phyloP scores from a whole-genome alignment of 2,888 invertebrate genomes.

The Ectropis crepuscularia region DNA sequence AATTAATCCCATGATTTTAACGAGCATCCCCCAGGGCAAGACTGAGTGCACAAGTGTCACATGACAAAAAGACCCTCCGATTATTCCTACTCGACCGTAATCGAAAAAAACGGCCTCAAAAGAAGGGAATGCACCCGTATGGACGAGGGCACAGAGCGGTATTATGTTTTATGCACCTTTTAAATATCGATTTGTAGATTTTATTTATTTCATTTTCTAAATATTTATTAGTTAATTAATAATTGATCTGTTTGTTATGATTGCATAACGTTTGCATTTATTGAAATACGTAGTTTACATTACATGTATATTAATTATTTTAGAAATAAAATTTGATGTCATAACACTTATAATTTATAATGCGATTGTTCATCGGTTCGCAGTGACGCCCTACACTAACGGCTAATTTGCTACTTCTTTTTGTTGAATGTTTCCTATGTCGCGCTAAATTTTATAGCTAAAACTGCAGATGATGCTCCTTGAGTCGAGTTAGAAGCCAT shows the following conservation, averaged over 20 bases:
- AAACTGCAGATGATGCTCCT: slow-evolving; percentile 24
- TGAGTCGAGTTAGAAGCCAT: slow-evolving; percentile 40
- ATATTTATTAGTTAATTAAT: too few relatives aligned
- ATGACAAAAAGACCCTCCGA: slow-evolving; percentile 80
- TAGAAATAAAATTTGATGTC: too few relatives aligned
- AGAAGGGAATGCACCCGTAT: slow-evolving; percentile 73
- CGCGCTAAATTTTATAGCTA: slow-evolving; percentile 11
- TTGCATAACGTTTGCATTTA: too few relatives aligned
- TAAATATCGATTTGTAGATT: background rate
- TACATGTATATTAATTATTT: too few relatives aligned
- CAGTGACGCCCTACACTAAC: too few relatives aligned
- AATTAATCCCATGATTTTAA: slow-evolving; percentile 73
- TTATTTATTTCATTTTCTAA: too few relatives aligned
- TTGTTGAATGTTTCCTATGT: background rate
- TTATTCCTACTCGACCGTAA: slow-evolving; percentile 71
- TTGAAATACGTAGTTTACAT: too few relatives aligned
- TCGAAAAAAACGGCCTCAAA: slow-evolving; percentile 69
- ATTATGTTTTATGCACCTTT: slow-evolving; percentile 12
- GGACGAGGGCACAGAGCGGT: slow-evolving; percentile 52
- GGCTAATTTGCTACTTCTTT: too few relatives aligned
- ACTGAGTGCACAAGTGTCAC: slow-evolving; percentile 79
- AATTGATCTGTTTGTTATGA: too few relatives aligned
- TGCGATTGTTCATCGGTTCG: too few relatives aligned
- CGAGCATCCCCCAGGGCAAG: slow-evolving; percentile 74
- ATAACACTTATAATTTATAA: too few relatives aligned